Conservation (phyloP, 2,797 vertebrate species). For the Sylvilagus floridanus region DNA sequence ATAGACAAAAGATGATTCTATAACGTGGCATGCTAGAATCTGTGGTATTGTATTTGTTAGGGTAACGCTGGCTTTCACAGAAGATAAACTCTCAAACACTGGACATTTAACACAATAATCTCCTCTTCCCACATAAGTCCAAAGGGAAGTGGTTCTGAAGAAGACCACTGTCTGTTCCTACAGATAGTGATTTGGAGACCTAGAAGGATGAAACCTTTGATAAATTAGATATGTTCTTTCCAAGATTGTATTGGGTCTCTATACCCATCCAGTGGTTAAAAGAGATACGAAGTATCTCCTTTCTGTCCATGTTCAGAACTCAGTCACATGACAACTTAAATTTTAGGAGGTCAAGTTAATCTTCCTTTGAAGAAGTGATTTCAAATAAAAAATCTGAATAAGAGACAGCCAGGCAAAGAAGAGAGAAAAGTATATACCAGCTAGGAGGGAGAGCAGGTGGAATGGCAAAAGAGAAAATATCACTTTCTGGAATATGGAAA, state of each 20-base stretch:
- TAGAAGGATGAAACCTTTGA: neutral
- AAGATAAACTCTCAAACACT: neutral
- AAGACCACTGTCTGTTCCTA: neutral
- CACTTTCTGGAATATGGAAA: neutral
- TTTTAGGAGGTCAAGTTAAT: neutral
- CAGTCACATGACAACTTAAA: neutral
- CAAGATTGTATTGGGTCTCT: neutral
- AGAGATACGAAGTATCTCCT: neutral
- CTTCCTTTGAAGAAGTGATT: conserved; percentile 37
- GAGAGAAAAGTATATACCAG: neutral
- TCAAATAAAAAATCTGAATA: conserved; percentile 15
- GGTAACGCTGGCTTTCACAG: neutral
- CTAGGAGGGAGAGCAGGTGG: neutral
- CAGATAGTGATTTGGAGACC: neutral
- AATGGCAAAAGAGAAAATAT: neutral
- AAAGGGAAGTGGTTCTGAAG: neutral
- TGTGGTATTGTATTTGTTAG: neutral
- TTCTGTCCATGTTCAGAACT: conserved; percentile 9
- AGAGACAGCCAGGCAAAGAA: neutral
- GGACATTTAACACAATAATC: neutral
- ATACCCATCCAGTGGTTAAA: neutral
- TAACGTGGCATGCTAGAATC: neutral
- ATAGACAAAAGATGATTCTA: neutral
- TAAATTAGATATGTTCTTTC: neutral
- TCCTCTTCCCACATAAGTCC: neutral